phyloP scores from a whole-genome alignment of 2,888 invertebrate genomes.

The Neocrepidodera transversa region DNA sequence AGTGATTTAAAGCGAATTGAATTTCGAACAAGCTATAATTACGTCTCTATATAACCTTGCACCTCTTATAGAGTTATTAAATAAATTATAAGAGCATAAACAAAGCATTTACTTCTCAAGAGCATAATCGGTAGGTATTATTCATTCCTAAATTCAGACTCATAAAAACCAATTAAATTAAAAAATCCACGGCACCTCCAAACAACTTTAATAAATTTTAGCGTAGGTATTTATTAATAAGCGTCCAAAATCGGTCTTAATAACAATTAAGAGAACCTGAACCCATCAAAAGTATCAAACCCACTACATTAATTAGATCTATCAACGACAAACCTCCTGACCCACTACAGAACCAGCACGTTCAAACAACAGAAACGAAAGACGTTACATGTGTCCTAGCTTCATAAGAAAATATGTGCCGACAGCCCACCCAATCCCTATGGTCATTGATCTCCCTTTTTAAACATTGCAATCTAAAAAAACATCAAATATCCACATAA shows the following conservation, averaged over 20 bases:
- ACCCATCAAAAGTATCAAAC: conserved; percentile 34
- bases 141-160: background rate
- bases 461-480: background rate
- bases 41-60: too few species aligned
- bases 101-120: background rate
- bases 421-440: conserved; percentile 61
- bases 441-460: conserved; percentile 59
- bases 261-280: conserved; percentile 32
- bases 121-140: background rate
- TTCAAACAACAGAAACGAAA: conserved; percentile 33
- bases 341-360: conserved; percentile 31
- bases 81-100: conserved; percentile 7
- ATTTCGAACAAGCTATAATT: too few species aligned
- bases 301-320: conserved; percentile 36
- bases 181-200: conserved; percentile 18
- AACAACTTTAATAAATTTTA: too few species aligned
- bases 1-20: too few species aligned
- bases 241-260: conserved; percentile 33
- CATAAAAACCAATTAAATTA: conserved; percentile 3
- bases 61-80: conserved; percentile 7
- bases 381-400: conserved; percentile 42
- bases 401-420: conserved; percentile 45
- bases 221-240: conserved; percentile 33
- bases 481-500: background rate
- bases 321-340: conserved; percentile 34